Conservation (phyloP, 2,113 vertebrate species). For the Ophiodon elongatus region DNA sequence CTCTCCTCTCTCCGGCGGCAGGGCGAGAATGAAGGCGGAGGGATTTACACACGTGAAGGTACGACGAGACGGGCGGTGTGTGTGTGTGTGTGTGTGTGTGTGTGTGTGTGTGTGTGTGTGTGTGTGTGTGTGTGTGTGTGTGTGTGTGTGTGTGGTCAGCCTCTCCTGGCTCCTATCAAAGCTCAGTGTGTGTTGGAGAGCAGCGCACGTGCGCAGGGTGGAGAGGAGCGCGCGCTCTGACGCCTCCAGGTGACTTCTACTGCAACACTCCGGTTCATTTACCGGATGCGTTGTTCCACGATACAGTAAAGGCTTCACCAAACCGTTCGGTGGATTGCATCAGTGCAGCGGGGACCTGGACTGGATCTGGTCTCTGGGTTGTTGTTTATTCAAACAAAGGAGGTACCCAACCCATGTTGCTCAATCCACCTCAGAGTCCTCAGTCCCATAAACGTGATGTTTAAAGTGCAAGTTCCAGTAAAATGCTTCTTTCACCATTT, state of each 20-base stretch:
- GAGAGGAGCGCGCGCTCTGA: conserved; percentile 10
- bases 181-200: background rate
- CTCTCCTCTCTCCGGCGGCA: too few species aligned
- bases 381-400: conserved; percentile 19
- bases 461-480: background rate
- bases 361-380: background rate
- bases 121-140: conserved; percentile 1
- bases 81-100: conserved; percentile 7
- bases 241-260: conserved; percentile 36
- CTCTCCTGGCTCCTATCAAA: background rate
- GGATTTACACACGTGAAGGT: conserved; percentile 34
- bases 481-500: background rate
- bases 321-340: too few species aligned
- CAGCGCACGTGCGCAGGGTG: background rate
- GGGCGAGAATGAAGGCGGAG: conserved; percentile 28
- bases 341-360: too few species aligned
- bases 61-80: background rate
- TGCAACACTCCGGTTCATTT: background rate
- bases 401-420: conserved; percentile 46
- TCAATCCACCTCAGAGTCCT: conserved; percentile 24
- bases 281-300: background rate
- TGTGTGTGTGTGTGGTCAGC: background rate
- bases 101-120: background rate
- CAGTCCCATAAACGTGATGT: background rate
- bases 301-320: too few species aligned